Base-by-base conservation (phyloP, 2,113 vertebrate species). In the Gorsachius goisagi region DNA sequence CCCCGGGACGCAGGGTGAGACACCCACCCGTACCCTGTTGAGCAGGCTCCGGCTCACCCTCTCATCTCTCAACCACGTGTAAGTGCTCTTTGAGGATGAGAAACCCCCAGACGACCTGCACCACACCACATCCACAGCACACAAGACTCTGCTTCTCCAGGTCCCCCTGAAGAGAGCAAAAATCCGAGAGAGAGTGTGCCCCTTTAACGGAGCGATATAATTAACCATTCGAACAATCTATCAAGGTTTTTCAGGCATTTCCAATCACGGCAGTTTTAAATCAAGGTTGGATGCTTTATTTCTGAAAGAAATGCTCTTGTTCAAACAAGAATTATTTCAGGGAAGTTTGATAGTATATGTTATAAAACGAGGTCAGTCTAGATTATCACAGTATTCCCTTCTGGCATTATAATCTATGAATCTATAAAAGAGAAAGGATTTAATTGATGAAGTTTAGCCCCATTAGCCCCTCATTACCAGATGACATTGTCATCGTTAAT, bases 371-470 rank as follows among this genome's bases (percentile, higher is more conserved):
- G 96, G 93, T 95, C 95, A 94, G 92, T 62, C 92, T 94, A 93
- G 93, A 96, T 95, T 95, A 93, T 94, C 75, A 85, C 55, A 69
- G 82, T 94, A 94, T 93, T 96, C 90, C 95, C 95, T 96, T 90
- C 79, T 94, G 95, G 93, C 95, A 85, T 88, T 83, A 96, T 83
- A 94, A 95, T 96, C 95, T 94, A 96, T 93, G 92, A 97, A 96
- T 96, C 95, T 95, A 95, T 96, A 95, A 96, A 97, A 95, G 32
- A 80, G 88, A 96, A 96, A 90, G 90, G 59, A 94, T 96, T 96
- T 97, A 97, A 97, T 91, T 97, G 96, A 97, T 97, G 96, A 97
- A 95, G 96, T 97, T 97, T 97, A 97, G 96, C 93, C 95, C 96
- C 95, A 97, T 97, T 97, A 97, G 95, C 95, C 96, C 82, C 93